Percentiles rank a stretch among this genome's conserved stretches.
phyloP scores from a whole-genome alignment of 2,888 invertebrate species.

The Anorthoa munda region DNA sequence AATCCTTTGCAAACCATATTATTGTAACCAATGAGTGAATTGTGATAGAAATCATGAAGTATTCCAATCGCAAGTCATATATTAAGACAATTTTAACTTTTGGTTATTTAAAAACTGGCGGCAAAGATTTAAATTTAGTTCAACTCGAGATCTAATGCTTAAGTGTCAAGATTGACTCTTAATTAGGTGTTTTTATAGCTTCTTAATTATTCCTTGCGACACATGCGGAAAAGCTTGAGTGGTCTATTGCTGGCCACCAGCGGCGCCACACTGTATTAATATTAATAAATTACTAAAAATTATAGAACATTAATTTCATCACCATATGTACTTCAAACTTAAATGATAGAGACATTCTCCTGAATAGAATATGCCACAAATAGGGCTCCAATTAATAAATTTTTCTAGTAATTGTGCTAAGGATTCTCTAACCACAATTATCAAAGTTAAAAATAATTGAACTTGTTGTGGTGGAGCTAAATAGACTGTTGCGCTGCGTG shows the following conservation, averaged over 20 bases:
- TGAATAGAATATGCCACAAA: too few species aligned
- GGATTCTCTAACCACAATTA: too few species aligned
- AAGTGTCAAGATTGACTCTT: background rate
- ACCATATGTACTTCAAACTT: background rate
- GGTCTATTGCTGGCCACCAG: conserved; percentile 32
- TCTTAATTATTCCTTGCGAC: conserved; percentile 28
- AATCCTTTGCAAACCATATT: too few species aligned
- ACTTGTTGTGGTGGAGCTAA: too few species aligned
- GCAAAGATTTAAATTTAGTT: background rate
- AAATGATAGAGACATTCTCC: background rate
- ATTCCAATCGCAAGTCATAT: too few species aligned
- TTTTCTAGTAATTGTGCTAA: too few species aligned
- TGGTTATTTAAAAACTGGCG: background rate
- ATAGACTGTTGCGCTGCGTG: too few species aligned
- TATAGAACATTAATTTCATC: conserved; percentile 12
- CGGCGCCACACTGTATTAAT: background rate
- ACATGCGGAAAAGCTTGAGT: conserved; percentile 40
- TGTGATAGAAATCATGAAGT: too few species aligned
- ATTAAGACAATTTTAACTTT: too few species aligned
- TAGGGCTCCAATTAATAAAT: background rate
- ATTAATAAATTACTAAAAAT: conserved; percentile 23
- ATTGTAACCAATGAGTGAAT: background rate
- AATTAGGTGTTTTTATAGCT: conserved; percentile 18
- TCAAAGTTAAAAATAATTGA: too few species aligned
- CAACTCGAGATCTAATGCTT: too few species aligned